A percentile compares a stretch with the other conserved stretches of the same genome.
Evolutionary conservation across 2,113 vertebrate species (phyloP).

Genomic region (human (Homo sapiens)): DNA sequence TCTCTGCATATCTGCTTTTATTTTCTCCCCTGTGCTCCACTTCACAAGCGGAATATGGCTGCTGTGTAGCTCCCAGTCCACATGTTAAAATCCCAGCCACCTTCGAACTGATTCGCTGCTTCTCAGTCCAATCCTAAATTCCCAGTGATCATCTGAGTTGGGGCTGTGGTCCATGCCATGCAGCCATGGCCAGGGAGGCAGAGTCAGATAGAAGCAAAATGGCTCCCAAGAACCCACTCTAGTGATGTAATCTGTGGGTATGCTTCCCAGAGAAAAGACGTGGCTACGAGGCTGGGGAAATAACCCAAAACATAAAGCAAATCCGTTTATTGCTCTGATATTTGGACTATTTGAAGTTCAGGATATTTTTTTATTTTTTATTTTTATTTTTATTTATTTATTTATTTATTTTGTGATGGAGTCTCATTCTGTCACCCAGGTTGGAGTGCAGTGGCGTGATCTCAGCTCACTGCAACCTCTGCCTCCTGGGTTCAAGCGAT

Average conservation of each 20-base stretch:
- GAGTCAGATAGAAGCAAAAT: neutral
- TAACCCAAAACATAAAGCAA: neutral
- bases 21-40: neutral
- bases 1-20: neutral
- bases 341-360: neutral
- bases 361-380: too few relatives aligned
- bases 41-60: neutral
- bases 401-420: too few relatives aligned
- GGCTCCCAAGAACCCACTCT: neutral
- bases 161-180: neutral
- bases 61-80: neutral
- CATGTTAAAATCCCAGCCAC: constrained; percentile 25
- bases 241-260: neutral
- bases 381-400: too few relatives aligned
- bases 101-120: neutral
- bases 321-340: neutral
- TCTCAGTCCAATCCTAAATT: neutral
- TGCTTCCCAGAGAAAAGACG: neutral
- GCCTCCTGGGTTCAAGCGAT: too few relatives aligned
- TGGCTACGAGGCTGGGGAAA: neutral
- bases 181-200: neutral
- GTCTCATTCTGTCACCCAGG: too few relatives aligned
- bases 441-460: too few relatives aligned
- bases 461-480: too few relatives aligned
- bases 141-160: neutral